Evolutionary conservation across 1,140 invertebrate species (phyloP).

Genomic region (Grapholita molesta): DNA sequence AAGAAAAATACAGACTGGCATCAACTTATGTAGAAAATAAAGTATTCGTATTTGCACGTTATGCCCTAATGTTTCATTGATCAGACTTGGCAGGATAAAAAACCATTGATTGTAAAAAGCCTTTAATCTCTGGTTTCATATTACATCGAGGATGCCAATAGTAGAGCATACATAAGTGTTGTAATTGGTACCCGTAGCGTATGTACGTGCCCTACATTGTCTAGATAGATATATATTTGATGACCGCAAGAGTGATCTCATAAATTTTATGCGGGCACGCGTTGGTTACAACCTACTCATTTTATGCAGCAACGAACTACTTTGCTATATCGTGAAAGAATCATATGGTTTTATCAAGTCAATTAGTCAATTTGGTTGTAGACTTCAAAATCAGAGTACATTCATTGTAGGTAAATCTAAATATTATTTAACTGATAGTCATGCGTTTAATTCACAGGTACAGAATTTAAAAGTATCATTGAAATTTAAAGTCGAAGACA

Average conservation of each 20-base stretch:
- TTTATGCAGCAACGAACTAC: not conserved
- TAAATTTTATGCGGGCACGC: constrained; percentile 27
- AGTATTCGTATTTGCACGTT: too few relatives aligned
- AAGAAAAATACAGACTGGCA: too few relatives aligned
- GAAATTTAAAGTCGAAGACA: too few relatives aligned
- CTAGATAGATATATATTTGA: constrained; percentile 27
- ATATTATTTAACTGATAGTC: too few relatives aligned
- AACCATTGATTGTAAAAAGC: too few relatives aligned
- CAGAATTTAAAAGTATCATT: too few relatives aligned
- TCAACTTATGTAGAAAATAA: too few relatives aligned
- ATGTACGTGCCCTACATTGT: not conserved
- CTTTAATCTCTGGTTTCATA: too few relatives aligned
- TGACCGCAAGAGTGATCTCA: constrained; percentile 62
- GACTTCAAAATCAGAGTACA: not conserved
- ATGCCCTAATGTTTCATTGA: too few relatives aligned
- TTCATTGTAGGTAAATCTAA: not conserved
- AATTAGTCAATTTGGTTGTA: too few relatives aligned
- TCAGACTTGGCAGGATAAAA: too few relatives aligned
- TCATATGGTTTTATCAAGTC: not conserved
- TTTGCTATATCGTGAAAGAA: not conserved
- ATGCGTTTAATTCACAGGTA: too few relatives aligned
- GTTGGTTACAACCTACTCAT: not conserved
- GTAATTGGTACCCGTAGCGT: constrained; percentile 26
- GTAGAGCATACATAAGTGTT: constrained; percentile 42
- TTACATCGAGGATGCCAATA: constrained; percentile 19